phyloP scores from a whole-genome alignment of 2,113 vertebrate genomes.

The Sylvilagus bachmani region DNA sequence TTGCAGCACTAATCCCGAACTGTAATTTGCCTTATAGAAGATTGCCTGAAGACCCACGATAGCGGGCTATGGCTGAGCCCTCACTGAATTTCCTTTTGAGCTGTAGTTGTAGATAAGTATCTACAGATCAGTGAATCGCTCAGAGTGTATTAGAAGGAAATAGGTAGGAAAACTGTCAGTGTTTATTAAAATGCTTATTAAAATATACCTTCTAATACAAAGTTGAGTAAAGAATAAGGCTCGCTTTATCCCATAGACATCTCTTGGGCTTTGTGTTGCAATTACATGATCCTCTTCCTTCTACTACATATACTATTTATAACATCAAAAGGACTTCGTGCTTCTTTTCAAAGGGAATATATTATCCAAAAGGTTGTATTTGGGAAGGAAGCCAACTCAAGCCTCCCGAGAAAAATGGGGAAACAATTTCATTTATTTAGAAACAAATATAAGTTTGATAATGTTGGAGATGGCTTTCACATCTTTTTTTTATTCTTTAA shows the following conservation, averaged over 20 bases:
- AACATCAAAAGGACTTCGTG: conserved; percentile 65
- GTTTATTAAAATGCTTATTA: conserved; percentile 65
- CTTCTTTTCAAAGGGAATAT: conserved; percentile 76
- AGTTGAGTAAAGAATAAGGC: not conserved
- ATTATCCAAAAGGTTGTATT: conserved; percentile 73
- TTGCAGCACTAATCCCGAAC: conserved; percentile 46
- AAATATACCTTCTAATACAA: conserved; percentile 54
- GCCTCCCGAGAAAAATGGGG: not conserved
- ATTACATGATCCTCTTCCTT: conserved; percentile 34
- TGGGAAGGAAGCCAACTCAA: conserved; percentile 64
- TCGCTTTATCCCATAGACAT: not conserved
- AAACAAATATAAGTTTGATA: conserved; percentile 61
- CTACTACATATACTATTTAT: conserved; percentile 51
- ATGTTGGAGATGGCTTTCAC: conserved; percentile 4
- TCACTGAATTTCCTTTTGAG: conserved; percentile 56
- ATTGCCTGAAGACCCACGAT: conserved; percentile 10
- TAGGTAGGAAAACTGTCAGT: not conserved
- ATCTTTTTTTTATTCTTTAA: not conserved
- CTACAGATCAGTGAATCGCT: conserved; percentile 23
- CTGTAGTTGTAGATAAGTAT: not conserved
- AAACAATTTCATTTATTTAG: conserved; percentile 66
- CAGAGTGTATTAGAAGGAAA: not conserved
- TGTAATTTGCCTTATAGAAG: conserved; percentile 1
- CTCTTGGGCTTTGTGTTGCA: conserved; percentile 17
- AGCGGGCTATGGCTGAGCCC: conserved; percentile 15